Evolutionary conservation across 37 sponge, comb jelly and placozoan species (phyloP), one percentile per base, ranked within the genome.

Genomic region (Mnemiopsis leidyi): DNA sequence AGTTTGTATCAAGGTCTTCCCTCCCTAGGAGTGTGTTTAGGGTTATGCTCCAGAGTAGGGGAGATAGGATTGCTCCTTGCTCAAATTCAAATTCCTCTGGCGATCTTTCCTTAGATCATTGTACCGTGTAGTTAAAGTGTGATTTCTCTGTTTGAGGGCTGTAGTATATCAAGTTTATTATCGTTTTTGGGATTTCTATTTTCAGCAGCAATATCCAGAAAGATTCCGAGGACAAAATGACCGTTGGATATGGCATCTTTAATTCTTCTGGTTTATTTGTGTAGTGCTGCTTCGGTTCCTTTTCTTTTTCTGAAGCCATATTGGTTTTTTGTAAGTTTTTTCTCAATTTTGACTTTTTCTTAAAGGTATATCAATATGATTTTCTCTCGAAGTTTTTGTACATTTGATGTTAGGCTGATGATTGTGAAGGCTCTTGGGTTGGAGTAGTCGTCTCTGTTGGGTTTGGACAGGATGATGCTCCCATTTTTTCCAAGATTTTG

Each of bases 341-440:
- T 28, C 3, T 23, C 29, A 18, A 71, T 71, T 71, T 71, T 71
- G 3, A 71, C 29, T 29, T 71, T 28, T 28, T 23, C 30, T 71
- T 71, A 13, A n/a, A 71, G 73, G n/a, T 71, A 71, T 28, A 23
- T 29, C 3, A 71, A 25, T 23, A 71, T 71, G 25, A 71, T 29
- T 71, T 28, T 71, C n/a, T 71, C 73, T 28, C 7, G 25, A 29
- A 71, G 73, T 71, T 71, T 71, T 28, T 71, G 73, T 29, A 71
- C 25, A 28, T 28, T 71, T 3, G 73, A 71, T 23, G 73, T 71
- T 3, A 71, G 73, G 30, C 29, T 29, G 25, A 71, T 71, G 25
- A 71, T 71, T 71, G 24, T 71, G 73, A 71, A 71, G 7, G 73
- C 73, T 71, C 73, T 23, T 23, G 73, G 73, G 30, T 71, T 71